Evolutionary conservation across 1,140 invertebrate species (phyloP).

Genomic region (Apis dorsata): DNA sequence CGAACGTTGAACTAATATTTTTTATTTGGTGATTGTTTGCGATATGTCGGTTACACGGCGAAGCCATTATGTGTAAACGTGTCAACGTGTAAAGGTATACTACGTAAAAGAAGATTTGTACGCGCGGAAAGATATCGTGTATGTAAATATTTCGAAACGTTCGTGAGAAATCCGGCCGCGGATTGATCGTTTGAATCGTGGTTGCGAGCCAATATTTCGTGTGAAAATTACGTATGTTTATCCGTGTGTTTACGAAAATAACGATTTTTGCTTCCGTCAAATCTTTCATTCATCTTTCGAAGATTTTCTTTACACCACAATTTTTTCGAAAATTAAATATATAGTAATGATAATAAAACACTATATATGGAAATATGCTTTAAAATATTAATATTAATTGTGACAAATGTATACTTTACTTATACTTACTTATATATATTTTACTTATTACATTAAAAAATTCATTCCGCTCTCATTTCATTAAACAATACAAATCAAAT

Average conservation of each 20-base stretch:
- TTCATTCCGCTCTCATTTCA: too few relatives aligned
- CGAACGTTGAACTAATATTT: slow-evolving; percentile 20
- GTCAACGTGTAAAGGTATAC: not conserved
- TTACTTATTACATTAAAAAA: too few relatives aligned
- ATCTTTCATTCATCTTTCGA: too few relatives aligned
- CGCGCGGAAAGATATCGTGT: slow-evolving; percentile 2
- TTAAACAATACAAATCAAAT: not conserved
- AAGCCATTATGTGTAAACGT: not conserved
- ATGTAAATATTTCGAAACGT: slow-evolving; percentile 7
- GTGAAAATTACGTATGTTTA: not conserved
- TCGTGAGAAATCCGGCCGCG: not conserved
- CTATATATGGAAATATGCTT: too few relatives aligned
- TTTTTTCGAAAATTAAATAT: too few relatives aligned
- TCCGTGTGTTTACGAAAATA: not conserved
- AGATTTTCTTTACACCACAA: too few relatives aligned
- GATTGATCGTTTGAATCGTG: not conserved
- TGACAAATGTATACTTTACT: too few relatives aligned
- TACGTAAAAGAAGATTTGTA: slow-evolving; percentile 13
- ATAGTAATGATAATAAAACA: too few relatives aligned
- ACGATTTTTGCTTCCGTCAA: too few relatives aligned
- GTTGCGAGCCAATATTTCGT: not conserved
- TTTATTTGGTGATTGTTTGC: not conserved
- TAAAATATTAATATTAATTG: too few relatives aligned
- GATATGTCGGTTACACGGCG: not conserved
- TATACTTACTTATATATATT: too few relatives aligned